A percentile compares a stretch with the other conserved stretches of the same genome.
phyloP scores from a whole-genome alignment of 2,888 invertebrate genomes.

The Polietes domitor region DNA sequence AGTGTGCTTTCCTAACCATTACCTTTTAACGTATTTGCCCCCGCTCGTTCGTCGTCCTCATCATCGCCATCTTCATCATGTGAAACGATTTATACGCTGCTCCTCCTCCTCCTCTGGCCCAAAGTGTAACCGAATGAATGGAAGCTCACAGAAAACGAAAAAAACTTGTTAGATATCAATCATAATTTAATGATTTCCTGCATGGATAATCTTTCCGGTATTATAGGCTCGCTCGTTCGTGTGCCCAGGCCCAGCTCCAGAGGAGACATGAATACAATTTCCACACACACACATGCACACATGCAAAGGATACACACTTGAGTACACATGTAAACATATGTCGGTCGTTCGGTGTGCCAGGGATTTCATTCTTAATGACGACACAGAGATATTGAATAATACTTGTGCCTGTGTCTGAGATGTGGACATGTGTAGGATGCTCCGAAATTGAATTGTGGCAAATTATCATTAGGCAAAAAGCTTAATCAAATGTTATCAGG shows the following conservation, averaged over 20 bases:
- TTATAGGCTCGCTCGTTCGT: constrained; percentile 46
- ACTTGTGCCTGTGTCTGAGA: neutral
- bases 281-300: neutral
- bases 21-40: constrained; percentile 7
- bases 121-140: constrained; percentile 18
- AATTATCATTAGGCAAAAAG: constrained; percentile 11
- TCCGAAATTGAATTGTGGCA: constrained; percentile 34
- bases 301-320: neutral
- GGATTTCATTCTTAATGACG: constrained; percentile 50
- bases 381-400: constrained; percentile 47
- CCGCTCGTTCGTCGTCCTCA: constrained; percentile 39
- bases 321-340: neutral
- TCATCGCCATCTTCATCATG: constrained; percentile 3
- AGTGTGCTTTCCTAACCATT: neutral
- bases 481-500: neutral
- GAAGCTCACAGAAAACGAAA: neutral
- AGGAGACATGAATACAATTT: constrained; percentile 1
- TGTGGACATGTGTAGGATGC: neutral
- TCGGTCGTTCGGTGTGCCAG: constrained; percentile 3
- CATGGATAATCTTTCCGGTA: constrained; percentile 69
- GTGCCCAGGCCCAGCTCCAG: neutral
- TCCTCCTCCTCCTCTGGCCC: neutral
- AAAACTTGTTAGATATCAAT: constrained; percentile 66
- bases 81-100: neutral
- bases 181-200: constrained; percentile 72